Base-by-base conservation (phyloP, 2,888 invertebrate genomes). In the Venustoraphidia nigricollis region DNA sequence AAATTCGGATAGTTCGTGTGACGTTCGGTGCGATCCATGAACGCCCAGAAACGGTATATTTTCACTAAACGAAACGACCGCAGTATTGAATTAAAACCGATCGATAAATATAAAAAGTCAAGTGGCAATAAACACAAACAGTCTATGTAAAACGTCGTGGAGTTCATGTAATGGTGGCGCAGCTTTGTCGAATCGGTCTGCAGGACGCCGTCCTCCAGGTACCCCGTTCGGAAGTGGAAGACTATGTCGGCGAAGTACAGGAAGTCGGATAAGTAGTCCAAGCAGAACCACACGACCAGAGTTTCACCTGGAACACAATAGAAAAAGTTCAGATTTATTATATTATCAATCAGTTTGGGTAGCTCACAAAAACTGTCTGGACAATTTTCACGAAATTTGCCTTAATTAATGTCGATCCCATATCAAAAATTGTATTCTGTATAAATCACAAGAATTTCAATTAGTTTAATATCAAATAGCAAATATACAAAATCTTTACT, bases 1-100 rank as follows among this genome's bases (percentile, higher is more conserved):
- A 95, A 77, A 74, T 97, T 97, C 56, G 96, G 96, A 75, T 95
- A 97, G 76, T 96, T 97, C 59, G 96, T 96, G 67, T 97, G 96
- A 54, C 96, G 79, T 70, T 97, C 97, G 50, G 95, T 96, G 58
- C 95, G 81, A 72, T 97, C 96, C 83, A 96, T 87, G 70, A 96
- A 96, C 61, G 92, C 89, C 95, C 95, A 96, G 70, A 95, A 96
- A 59, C 94, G 81, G 71, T 96, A 96, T 65, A 96, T 93, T 70
- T 96, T 96, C 59, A 95, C 93, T 63, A 97, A 78, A 54, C 96
- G 85, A 74, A 94, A 94, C 64, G 91, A 89, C 60, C 96, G 82
- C 58, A 97, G 74, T 62, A 95, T 91, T 60, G 95, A 96, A 72
- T 94, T 94, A 75, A 88, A 89, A 58, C 92, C 95, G 69, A 97